These are phyloP conservation scores for Cydia fagiglandana DNA, from an alignment of 1,140 invertebrate genomes.

Conservation along the genomic window DNA sequence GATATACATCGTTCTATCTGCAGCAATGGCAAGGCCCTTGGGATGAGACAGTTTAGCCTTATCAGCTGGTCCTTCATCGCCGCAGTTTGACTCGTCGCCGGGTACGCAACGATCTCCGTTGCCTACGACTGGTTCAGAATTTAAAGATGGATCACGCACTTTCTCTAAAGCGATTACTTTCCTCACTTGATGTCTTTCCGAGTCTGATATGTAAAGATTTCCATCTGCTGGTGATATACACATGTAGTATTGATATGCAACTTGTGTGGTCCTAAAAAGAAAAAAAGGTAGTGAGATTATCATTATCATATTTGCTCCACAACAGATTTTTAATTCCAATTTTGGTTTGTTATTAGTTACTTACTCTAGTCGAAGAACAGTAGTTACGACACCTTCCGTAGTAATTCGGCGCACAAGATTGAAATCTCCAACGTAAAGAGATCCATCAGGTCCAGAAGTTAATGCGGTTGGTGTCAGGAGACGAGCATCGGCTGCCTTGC, in stretches of 20 bases:
- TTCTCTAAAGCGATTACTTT: slow-evolving; percentile 86
- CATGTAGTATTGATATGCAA: slow-evolving; percentile 96
- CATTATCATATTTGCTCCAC: neutral
- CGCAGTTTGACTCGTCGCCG: slow-evolving; percentile 93
- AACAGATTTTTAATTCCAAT: neutral
- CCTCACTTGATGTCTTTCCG: slow-evolving; percentile 93
- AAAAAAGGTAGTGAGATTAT: slow-evolving; percentile 3
- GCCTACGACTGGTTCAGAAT: slow-evolving; percentile 94
- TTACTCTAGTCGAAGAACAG: slow-evolving; percentile 94
- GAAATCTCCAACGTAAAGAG: slow-evolving; percentile 97
- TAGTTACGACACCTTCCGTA: slow-evolving; percentile 94
- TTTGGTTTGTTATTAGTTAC: slow-evolving; percentile 36
- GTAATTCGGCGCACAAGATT: slow-evolving; percentile 96
- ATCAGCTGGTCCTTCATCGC: slow-evolving; percentile 94
- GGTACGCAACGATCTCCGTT: slow-evolving; percentile 98
- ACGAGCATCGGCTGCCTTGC: slow-evolving; percentile 90
- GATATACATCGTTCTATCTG: slow-evolving; percentile 95
- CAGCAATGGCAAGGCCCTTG: slow-evolving; percentile 95
- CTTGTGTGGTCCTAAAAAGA: slow-evolving; percentile 90
- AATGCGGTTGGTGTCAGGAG: slow-evolving; percentile 95
- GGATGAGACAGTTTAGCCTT: slow-evolving; percentile 96
- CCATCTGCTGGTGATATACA: slow-evolving; percentile 97
- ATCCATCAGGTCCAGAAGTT: slow-evolving; percentile 96
- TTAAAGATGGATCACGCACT: slow-evolving; percentile 89
- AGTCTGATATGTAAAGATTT: slow-evolving; percentile 97